Conservation (phyloP, 30 jellyfish, hydroid and myxozoan genomes). For the Pseudorhiza aurosa region DNA sequence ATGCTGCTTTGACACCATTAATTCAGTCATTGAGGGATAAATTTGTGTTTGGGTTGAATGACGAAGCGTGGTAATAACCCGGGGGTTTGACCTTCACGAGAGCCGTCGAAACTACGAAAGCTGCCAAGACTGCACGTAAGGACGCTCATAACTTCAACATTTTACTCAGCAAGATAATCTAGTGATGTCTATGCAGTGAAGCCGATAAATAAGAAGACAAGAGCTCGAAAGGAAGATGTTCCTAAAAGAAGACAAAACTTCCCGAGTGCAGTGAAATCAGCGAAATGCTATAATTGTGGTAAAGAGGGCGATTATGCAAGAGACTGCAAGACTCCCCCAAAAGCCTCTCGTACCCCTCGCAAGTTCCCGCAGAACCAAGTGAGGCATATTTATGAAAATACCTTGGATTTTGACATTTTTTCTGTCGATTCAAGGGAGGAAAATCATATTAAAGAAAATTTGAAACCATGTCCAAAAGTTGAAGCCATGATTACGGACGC, state of each 20-base stretch:
- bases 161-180: slow-evolving; percentile 12
- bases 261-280: slow-evolving; percentile 50
- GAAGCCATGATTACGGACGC: slow-evolving; percentile 11
- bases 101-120: slow-evolving; percentile 39
- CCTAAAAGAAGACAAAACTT: slow-evolving; percentile 51
- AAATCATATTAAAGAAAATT: slow-evolving; percentile 27
- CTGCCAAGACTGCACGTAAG: slow-evolving; percentile 35
- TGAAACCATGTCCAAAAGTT: slow-evolving; percentile 18
- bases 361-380: slow-evolving; percentile 41
- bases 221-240: slow-evolving; percentile 42
- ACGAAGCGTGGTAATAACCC: slow-evolving; percentile 36
- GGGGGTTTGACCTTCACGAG: slow-evolving; percentile 47
- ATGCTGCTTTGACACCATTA: slow-evolving; percentile 19
- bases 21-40: background rate
- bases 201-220: slow-evolving; percentile 53
- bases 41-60: background rate
- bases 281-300: slow-evolving; percentile 49
- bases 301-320: slow-evolving; percentile 62
- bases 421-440: slow-evolving; percentile 58
- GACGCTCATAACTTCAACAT: slow-evolving; percentile 27
- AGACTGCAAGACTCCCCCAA: slow-evolving; percentile 46
- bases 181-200: slow-evolving; percentile 41
- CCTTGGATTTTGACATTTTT: slow-evolving; percentile 28
- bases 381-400: slow-evolving; percentile 50
- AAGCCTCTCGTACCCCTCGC: slow-evolving; percentile 59